A percentile compares a stretch with the other conserved stretches of the same genome.
Conservation (phyloP, 2,113 vertebrate genomes). For the Heptranchias perlo region DNA sequence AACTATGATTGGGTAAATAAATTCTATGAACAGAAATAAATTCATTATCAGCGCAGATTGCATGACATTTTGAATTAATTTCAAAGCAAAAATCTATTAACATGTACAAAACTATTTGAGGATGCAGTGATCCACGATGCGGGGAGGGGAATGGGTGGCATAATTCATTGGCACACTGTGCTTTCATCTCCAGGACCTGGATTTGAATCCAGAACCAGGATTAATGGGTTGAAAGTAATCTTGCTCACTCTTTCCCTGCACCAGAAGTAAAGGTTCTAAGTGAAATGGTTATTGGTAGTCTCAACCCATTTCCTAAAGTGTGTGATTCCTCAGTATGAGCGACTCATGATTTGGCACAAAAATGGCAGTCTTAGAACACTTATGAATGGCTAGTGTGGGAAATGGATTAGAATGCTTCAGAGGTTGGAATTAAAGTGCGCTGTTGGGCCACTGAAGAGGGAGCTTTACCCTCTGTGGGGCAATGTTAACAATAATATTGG, state of each 20-base stretch:
- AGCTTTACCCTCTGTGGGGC: background rate
- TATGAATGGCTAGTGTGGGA: background rate
- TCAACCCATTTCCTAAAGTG: background rate
- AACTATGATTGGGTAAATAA: too few relatives aligned
- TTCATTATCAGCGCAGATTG: too few relatives aligned
- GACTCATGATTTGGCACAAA: background rate
- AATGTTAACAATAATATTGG: background rate
- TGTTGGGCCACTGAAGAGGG: background rate
- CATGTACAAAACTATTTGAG: too few relatives aligned
- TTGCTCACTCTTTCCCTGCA: background rate
- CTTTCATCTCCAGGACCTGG: too few relatives aligned
- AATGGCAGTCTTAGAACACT: background rate
- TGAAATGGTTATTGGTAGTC: background rate
- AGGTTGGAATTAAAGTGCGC: background rate
- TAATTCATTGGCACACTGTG: too few relatives aligned
- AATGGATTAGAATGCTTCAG: background rate
- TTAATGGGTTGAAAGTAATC: too few relatives aligned
- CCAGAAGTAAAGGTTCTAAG: background rate
- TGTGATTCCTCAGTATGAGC: background rate
- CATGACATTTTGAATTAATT: too few relatives aligned
- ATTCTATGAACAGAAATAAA: too few relatives aligned
- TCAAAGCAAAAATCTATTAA: too few relatives aligned
- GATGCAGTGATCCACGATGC: too few relatives aligned
- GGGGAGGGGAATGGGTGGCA: too few relatives aligned
- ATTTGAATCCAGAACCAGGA: too few relatives aligned